Percentiles rank a stretch among this genome's conserved stretches.
phyloP scores from a whole-genome alignment of 2,113 vertebrate species.

The Paramisgurnus dabryanus region DNA sequence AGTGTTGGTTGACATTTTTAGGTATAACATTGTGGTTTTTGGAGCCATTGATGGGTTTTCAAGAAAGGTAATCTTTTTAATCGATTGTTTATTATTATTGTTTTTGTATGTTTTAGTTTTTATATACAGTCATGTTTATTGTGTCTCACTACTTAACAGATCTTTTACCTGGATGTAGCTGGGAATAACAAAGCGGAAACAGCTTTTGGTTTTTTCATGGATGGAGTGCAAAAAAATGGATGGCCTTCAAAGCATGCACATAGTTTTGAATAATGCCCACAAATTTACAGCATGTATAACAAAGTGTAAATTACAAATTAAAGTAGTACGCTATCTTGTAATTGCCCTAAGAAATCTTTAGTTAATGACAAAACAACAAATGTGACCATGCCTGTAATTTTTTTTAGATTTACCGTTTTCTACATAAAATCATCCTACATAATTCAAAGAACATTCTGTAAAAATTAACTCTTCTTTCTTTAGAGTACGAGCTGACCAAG shows the following conservation, averaged over 20 bases:
- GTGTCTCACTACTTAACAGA: background rate
- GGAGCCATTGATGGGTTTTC: background rate
- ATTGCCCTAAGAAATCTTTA: too few species aligned
- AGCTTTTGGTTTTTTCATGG: conserved; percentile 35
- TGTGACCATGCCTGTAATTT: too few species aligned
- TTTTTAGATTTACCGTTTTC: too few species aligned
- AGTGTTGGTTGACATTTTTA: too few species aligned
- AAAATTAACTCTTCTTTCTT: too few species aligned
- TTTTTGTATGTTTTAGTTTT: background rate
- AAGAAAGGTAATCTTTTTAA: background rate
- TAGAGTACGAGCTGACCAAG: too few species aligned
- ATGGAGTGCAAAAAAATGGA: conserved; percentile 21
- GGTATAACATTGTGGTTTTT: background rate
- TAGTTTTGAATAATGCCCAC: background rate
- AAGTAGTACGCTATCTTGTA: too few species aligned
- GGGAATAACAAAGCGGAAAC: conserved; percentile 10
- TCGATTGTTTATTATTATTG: background rate
- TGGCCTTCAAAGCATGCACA: conserved; percentile 13
- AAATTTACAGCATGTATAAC: background rate
- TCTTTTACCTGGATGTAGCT: conserved; percentile 2
- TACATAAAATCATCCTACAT: too few species aligned
- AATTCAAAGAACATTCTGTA: too few species aligned
- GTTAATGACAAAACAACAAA: too few species aligned
- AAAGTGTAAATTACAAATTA: too few species aligned
- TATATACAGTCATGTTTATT: background rate